Base-by-base conservation (phyloP, 2,113 vertebrate genomes). In the Hyla sarda region DNA sequence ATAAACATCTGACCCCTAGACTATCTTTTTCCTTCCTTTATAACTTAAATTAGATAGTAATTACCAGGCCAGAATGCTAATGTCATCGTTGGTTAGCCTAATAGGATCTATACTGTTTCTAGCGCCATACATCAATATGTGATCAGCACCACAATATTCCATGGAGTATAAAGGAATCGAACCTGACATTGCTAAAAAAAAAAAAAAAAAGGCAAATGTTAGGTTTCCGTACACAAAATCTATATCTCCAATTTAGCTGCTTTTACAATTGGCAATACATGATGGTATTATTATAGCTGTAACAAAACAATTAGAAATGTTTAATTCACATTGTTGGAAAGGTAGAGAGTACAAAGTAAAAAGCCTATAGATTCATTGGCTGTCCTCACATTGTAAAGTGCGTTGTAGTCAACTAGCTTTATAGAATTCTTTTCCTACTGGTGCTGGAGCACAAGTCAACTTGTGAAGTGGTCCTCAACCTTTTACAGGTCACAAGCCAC, bases 121-220 rank as follows among this genome's bases (percentile, higher is more conserved):
- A 25, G 5, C 17, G 4, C 74, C 25, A 77, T 32, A 77, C 2
- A 12, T 52, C 48, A 52, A 30, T 48, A 76, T 28, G 6, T 73
- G 25, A 50, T 76, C 25, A 17, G 7, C 34, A 52, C 25, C 17
- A 54, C 74, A 54, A 77, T 52, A 30, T 77, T 32, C 47, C 47
- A 77, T 4, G 5, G 16, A 77, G 48, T 16, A 77, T 77, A 77
- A 77, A 17, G 16, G 14, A 13, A 28, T 77, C 3, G 14, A 52
- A 52, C 28, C 13, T n/a, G 30, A 9, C 7, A 14, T 19, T 2
- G 16, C 6, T 77, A 77, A 54, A 50, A 54, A 77, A 52, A 9
- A 25, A 25, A 77, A 32, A 77, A 54, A 50, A 54, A 77, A 52
- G 17, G 47, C 28, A 77, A 32, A 77, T 77, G 74, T 77, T 48